Evolutionary conservation across 2,888 invertebrate species (phyloP), one percentile per base, ranked within the genome.

Genomic region (Stomorhina lunata): DNA sequence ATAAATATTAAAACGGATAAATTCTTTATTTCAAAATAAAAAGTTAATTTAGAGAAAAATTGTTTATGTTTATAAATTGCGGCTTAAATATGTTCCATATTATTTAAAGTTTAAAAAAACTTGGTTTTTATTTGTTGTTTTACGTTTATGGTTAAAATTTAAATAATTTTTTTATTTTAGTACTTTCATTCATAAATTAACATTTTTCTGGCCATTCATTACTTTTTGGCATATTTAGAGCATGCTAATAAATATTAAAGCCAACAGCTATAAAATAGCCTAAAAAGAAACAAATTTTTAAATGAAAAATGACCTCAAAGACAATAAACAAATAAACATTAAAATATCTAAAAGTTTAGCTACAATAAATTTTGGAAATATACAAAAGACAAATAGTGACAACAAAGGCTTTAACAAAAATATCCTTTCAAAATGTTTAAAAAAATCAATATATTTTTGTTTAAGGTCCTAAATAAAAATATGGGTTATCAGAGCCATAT

Each of bases 301-400:
- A 17, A 55, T 12, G 34, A 59, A 63, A 55, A 65, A 72, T 29
- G 59, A 61, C 59, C 61, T 61, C 37, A 61, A 72, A 73, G 81
- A 81, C 72, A 81, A 61, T n/a, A n/a, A 68, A 63, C 32, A 77
- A 81, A 81, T 72, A 45, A 37, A 61, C 72, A 72, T 68, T 34
- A 43, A 43, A 66, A 59, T 20, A 72, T 37, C 32, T 17, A 37
- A 69, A 69, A 32, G 20, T 22, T 48, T 27, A 45, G 10, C 22
- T 43, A 37, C 48, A 75, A 80, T 80, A 80, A 80, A 75, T 69
- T 80, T 15, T 75, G n/a, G 4, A 75, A 48, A 43, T 43, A 53
- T 32, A 5, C 43, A 63, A 45, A 53, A 34, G 34, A 29, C 6
- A 48, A 22, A 22, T 12, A 68, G n/a, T n/a, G n/a, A n/a, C n/a